A percentile compares a stretch with the other conserved stretches of the same genome.
These are phyloP conservation scores for Tipula helvola DNA, from an alignment of 2,888 invertebrate species.

Conservation along the genomic window DNA sequence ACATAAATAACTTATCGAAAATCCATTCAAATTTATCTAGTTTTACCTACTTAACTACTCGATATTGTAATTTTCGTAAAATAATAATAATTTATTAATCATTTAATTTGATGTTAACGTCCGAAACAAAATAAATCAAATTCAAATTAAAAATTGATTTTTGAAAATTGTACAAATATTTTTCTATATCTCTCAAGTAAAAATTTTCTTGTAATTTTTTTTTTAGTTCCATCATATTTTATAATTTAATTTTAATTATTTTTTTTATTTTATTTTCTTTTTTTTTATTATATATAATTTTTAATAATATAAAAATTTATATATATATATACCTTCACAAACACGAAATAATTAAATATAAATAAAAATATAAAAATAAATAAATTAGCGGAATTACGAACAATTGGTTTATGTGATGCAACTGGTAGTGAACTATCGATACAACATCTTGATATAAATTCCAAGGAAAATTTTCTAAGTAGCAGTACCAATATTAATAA, in stretches of 20 bases:
- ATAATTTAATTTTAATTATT: neutral
- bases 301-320: neutral
- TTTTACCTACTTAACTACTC: neutral
- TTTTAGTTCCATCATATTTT: neutral
- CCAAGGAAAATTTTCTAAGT: constrained; percentile 7
- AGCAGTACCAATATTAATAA: constrained; percentile 5
- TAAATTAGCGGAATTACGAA: constrained; percentile 26
- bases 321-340: neutral
- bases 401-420: constrained; percentile 23
- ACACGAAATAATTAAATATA: neutral
- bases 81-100: neutral
- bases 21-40: neutral
- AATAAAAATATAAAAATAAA: constrained; percentile 5
- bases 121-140: neutral
- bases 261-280: neutral
- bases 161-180: neutral
- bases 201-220: neutral
- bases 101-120: neutral
- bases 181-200: neutral
- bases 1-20: neutral
- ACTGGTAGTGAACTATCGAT: constrained; percentile 23
- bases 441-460: constrained; percentile 14
- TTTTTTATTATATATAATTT: neutral
- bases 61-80: neutral
- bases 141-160: neutral